Evolutionary conservation across 2,113 vertebrate species (phyloP).

Genomic region (Macroglossus sobrinus): DNA sequence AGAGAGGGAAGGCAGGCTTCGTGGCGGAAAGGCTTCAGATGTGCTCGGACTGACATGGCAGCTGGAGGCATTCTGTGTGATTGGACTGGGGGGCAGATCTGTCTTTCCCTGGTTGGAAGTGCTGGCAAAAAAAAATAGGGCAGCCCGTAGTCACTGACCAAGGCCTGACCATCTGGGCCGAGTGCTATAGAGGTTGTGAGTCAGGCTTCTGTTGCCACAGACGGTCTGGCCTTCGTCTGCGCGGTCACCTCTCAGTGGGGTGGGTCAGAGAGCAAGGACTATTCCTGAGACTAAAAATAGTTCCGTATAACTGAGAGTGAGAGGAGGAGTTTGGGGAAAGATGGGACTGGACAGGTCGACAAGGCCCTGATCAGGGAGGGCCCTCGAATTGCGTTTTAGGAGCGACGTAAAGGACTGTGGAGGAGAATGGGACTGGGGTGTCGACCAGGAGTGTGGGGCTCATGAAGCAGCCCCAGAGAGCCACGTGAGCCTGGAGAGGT

Average conservation of each 20-base stretch:
- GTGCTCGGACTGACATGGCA: background rate
- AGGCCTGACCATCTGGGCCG: background rate
- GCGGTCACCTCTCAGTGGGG: background rate
- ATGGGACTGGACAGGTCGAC: background rate
- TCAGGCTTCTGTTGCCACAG: background rate
- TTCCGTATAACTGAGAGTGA: background rate
- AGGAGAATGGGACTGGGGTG: background rate
- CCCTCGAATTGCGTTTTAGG: background rate
- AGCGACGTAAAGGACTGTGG: background rate
- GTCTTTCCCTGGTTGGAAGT: background rate
- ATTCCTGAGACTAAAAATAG: background rate
- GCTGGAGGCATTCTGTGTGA: background rate
- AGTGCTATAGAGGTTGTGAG: background rate
- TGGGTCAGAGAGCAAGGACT: background rate
- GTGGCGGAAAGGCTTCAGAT: background rate
- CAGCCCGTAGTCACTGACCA: background rate
- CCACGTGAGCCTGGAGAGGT: background rate
- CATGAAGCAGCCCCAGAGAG: background rate
- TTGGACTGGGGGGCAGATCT: background rate
- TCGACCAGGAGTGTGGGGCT: background rate
- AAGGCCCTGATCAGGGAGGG: background rate
- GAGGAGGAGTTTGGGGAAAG: background rate
- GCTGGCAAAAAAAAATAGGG: background rate
- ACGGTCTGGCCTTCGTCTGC: too few relatives aligned
- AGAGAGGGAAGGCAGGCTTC: background rate